phyloP scores from a whole-genome alignment of 2,797 vertebrate genomes.

The Limnodromus scolopaceus region DNA sequence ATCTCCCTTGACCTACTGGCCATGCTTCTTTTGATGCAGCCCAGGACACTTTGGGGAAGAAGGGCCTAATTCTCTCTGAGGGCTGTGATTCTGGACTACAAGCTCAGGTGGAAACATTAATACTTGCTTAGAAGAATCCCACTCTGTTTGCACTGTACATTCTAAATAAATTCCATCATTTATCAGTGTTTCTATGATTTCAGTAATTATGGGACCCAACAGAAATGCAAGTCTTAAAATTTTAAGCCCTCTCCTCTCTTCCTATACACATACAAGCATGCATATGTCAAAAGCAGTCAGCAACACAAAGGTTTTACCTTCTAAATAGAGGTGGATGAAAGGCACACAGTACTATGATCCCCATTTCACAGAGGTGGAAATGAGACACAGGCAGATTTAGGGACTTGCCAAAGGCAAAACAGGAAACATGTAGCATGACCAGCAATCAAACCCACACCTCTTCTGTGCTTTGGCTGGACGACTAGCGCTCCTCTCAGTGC shows the following conservation, averaged over 20 bases:
- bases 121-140: background rate
- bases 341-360: background rate
- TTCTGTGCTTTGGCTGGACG: background rate
- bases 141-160: background rate
- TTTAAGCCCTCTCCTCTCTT: background rate
- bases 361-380: conserved; percentile 46
- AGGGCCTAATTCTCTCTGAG: accelerated
- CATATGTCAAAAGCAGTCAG: background rate
- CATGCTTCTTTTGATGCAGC: accelerated
- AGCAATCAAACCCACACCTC: conserved; percentile 44
- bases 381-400: conserved; percentile 31
- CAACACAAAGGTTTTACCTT: background rate
- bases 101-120: background rate
- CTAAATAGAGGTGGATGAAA: background rate
- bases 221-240: background rate
- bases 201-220: background rate
- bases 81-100: background rate
- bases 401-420: conserved; percentile 53
- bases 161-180: background rate
- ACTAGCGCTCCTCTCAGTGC: background rate
- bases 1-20: background rate
- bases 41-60: background rate
- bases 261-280: accelerated
- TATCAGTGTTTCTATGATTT: background rate
- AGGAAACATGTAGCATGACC: background rate